These are phyloP conservation scores for Bubo blakistoni DNA, from an alignment of 2,113 vertebrate genomes.

Conservation along the genomic window DNA sequence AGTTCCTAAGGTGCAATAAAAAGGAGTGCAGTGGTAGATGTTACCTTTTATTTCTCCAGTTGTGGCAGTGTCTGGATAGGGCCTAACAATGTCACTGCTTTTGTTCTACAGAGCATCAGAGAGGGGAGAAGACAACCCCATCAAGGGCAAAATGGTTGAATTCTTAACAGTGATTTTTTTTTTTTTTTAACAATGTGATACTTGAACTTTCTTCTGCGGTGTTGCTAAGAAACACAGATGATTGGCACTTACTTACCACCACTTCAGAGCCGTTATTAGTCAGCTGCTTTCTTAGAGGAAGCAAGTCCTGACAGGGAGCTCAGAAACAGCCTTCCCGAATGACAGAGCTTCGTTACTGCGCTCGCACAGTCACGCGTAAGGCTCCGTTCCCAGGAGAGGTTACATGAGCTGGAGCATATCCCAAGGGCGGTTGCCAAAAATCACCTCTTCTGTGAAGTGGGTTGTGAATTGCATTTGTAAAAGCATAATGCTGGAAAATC, in stretches of 20 bases:
- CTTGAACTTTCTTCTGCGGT: background rate
- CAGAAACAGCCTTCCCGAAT: rapidly evolving
- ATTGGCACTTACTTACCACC: background rate
- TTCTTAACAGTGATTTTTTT: background rate
- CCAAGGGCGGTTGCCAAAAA: background rate
- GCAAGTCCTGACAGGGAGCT: background rate
- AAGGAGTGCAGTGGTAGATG: background rate
- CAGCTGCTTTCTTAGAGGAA: background rate
- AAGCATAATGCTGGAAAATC: background rate
- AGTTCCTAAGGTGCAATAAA: background rate
- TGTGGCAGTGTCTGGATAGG: background rate
- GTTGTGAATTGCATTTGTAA: background rate
- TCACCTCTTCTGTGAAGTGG: background rate
- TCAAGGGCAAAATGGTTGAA: background rate
- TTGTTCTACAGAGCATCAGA: background rate
- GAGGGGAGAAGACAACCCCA: background rate
- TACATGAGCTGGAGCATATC: background rate
- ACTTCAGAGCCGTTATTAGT: background rate
- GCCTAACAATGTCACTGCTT: background rate
- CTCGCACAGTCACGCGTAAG: rapidly evolving
- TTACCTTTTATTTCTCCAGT: background rate
- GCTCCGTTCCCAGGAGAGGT: background rate
- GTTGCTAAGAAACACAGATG: background rate
- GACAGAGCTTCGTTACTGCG: rapidly evolving
- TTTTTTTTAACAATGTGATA: background rate